Conservation (phyloP, 2,113 vertebrate species). For the Columba livia region DNA sequence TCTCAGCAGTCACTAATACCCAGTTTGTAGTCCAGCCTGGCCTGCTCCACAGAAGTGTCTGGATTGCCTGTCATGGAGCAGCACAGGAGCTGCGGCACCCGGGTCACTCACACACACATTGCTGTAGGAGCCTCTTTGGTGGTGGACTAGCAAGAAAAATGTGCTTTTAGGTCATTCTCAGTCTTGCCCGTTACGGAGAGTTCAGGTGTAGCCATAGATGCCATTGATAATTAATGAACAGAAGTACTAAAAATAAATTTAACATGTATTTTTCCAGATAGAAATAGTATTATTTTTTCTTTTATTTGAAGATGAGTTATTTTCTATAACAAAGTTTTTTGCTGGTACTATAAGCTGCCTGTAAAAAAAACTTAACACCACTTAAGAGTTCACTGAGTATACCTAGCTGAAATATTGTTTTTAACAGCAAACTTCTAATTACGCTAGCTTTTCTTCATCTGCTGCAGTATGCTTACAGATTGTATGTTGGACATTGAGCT, state of each 20-base stretch:
- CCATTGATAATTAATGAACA: not conserved
- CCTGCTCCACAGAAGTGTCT: not conserved
- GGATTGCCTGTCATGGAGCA: accelerated
- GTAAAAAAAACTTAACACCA: not conserved
- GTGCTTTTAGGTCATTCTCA: not conserved
- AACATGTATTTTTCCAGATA: not conserved
- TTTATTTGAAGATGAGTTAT: not conserved
- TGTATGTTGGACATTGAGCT: slow-evolving; percentile 10
- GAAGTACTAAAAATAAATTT: not conserved
- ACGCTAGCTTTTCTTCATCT: not conserved
- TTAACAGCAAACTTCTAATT: not conserved
- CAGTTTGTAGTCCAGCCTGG: not conserved
- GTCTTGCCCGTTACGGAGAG: not conserved
- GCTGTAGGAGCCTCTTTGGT: not conserved
- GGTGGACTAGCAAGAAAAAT: not conserved
- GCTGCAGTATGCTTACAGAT: not conserved
- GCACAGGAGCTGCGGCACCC: not conserved
- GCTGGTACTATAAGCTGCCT: not conserved
- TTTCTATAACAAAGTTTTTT: not conserved
- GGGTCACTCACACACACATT: accelerated
- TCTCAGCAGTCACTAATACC: not conserved
- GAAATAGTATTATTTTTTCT: not conserved
- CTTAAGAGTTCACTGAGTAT: not conserved
- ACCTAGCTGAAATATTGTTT: slow-evolving; percentile 4
- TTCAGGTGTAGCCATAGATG: not conserved